Percentiles rank a stretch among this genome's conserved stretches.
These are phyloP conservation scores for Peromyscus nudipes DNA, from an alignment of 2,797 vertebrate species.

Conservation along the genomic window DNA sequence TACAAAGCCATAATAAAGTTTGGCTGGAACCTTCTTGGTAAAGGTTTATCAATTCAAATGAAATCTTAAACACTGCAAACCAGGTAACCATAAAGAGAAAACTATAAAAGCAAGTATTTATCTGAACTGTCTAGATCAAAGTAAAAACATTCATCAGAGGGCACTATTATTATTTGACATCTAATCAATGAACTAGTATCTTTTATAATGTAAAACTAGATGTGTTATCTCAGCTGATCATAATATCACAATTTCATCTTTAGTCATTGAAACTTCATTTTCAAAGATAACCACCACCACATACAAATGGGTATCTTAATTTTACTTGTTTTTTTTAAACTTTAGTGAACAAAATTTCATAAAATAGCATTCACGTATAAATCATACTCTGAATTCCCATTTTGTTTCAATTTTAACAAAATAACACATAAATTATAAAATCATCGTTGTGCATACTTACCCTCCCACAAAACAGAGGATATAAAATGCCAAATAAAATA, in stretches of 20 bases:
- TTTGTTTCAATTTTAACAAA: constrained; percentile 67
- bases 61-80: constrained; percentile 59
- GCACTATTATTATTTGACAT: constrained; percentile 45
- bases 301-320: constrained; percentile 17
- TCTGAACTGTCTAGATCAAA: constrained; percentile 56
- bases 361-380: constrained; percentile 67
- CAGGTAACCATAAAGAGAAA: constrained; percentile 65
- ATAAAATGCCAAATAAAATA: constrained; percentile 99
- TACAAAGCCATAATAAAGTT: constrained; percentile 33
- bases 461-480: constrained; percentile 99
- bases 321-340: constrained; percentile 34
- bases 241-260: neutral
- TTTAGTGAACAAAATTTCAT: constrained; percentile 33
- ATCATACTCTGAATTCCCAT: constrained; percentile 43
- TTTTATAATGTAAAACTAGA: neutral
- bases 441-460: constrained; percentile 90
- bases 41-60: constrained; percentile 34
- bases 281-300: neutral
- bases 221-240: neutral
- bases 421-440: constrained; percentile 58
- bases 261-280: constrained; percentile 31
- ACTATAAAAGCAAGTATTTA: constrained; percentile 25
- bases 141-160: neutral
- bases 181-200: constrained; percentile 30
- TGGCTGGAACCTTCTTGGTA: constrained; percentile 22